Percentiles rank a stretch among this genome's conserved stretches.
Conservation (phyloP, 2,888 invertebrate genomes). For the Dioctria linearis region DNA sequence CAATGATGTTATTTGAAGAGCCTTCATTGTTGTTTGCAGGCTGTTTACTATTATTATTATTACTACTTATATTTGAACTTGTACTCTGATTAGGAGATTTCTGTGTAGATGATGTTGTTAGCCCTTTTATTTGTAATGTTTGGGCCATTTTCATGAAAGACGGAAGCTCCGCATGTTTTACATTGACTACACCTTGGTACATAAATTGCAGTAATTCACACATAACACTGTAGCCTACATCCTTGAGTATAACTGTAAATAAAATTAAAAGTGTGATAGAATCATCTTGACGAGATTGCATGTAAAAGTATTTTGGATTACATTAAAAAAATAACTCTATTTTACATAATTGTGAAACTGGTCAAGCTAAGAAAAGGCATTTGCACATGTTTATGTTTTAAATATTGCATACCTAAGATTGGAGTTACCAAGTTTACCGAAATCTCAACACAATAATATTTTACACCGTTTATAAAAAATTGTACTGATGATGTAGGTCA, state of each 20-base stretch:
- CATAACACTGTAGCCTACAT: conserved; percentile 74
- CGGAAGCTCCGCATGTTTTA: conserved; percentile 71
- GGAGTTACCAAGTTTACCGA: too few relatives aligned
- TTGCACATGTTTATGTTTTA: background rate
- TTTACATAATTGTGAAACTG: background rate
- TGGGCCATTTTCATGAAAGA: conserved; percentile 72
- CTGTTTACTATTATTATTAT: conserved; percentile 21
- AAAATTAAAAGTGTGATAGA: too few relatives aligned
- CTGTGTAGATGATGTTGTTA: conserved; percentile 68
- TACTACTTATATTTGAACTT: background rate
- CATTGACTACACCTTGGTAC: conserved; percentile 76
- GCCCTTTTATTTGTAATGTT: conserved; percentile 71
- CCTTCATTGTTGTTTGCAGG: conserved; percentile 19
- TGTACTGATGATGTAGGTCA: too few relatives aligned
- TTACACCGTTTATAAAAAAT: too few relatives aligned
- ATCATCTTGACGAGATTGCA: background rate
- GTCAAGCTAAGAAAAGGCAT: background rate
- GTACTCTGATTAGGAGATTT: conserved; percentile 57
- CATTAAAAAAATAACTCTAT: background rate
- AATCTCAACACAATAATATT: too few relatives aligned
- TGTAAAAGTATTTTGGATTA: background rate
- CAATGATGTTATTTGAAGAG: conserved; percentile 56
- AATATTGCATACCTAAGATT: too few relatives aligned
- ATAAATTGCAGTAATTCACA: conserved; percentile 75
- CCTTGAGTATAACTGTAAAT: conserved; percentile 73